Evolutionary conservation across 1,140 invertebrate genomes (phyloP), one percentile per base, ranked within the genome.

Genomic region (Ostrea denselamellosa): DNA sequence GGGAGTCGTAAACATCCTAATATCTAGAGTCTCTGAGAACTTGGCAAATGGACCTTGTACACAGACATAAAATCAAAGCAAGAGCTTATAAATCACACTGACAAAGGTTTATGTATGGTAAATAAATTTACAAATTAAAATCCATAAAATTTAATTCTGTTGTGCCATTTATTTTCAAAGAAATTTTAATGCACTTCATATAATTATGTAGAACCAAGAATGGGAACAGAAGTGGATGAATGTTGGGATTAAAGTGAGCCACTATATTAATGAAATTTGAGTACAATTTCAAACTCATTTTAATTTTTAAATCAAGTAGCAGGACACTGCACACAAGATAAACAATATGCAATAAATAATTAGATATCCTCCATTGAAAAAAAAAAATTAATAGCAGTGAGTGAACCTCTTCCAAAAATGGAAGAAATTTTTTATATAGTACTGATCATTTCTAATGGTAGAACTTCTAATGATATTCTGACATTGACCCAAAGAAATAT

Each of bases 1-100:
- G 25, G 68, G 25, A 28, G 68, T 25, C 68, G 28, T 71, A 71
- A 71, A 71, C 10, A 14, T 62, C 58, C 28, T 14, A 7, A 19
- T 34, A 28, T 71, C 68, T 71, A 14, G 28, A 71, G 68, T 71
- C 68, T 71, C 25, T 28, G 68, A 17, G 68, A 71, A 71, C 25
- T 71, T 71, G 12, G 68, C 25, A 22, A 28, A 28, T 10, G 68
- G 68, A 71, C 68, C 28, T 28, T 14, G 25, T 71, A 28, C 68
- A 71, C 28, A 71, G 68, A 34, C 68, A 71, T 71, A 71, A 71
- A 71, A 71, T 71, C 68, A 71, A 71, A 71, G 68, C 68, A 71
- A 71, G 68, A 28, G 68, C 68, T 71, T 71, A 71, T 71, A 71
- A 71, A 71, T 71, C 68, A 71, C 25, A 71, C 28, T 34, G 22